Conservation (phyloP, 1,140 invertebrate species). For the Drosophila littoralis region DNA sequence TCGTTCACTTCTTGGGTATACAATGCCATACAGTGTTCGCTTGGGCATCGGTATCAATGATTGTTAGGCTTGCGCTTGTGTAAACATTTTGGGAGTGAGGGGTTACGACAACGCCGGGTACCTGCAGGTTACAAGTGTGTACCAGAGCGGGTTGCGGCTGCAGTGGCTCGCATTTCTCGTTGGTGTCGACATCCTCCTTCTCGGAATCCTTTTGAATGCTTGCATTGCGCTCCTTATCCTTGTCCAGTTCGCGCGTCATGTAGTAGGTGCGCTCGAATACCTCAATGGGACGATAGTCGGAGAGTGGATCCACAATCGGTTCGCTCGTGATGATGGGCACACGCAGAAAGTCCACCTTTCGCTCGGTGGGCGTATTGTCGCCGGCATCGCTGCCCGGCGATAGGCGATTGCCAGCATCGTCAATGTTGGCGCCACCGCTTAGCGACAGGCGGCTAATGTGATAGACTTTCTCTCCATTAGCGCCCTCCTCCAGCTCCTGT, state of each 20-base stretch:
- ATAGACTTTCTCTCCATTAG: conserved; percentile 67
- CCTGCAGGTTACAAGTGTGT: conserved; percentile 79
- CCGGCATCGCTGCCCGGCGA: conserved; percentile 61
- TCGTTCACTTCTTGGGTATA: too few species aligned
- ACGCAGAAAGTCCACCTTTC: conserved; percentile 74
- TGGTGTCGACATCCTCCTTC: conserved; percentile 42
- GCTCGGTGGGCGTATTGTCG: conserved; percentile 57
- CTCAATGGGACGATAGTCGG: conserved; percentile 78
- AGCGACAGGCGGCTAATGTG: conserved; percentile 71
- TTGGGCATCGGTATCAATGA: conserved; percentile 86
- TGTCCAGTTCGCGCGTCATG: conserved; percentile 73
- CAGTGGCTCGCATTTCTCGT: conserved; percentile 47
- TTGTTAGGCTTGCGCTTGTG: conserved; percentile 85
- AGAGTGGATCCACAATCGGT: conserved; percentile 72
- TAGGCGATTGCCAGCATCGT: conserved; percentile 72
- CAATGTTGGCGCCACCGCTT: conserved; percentile 74
- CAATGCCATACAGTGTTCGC: conserved; percentile 70
- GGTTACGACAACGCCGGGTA: conserved; percentile 76
- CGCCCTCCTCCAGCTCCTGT: conserved; percentile 77
- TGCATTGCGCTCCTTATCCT: conserved; percentile 36
- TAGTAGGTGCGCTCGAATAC: conserved; percentile 83
- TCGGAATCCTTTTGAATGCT: conserved; percentile 14
- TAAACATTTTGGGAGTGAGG: conserved; percentile 82
- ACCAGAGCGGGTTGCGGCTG: conserved; percentile 44
- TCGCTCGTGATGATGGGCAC: conserved; percentile 75